Conservation (phyloP, 2,888 invertebrate species). For the Catocala sponsa region DNA sequence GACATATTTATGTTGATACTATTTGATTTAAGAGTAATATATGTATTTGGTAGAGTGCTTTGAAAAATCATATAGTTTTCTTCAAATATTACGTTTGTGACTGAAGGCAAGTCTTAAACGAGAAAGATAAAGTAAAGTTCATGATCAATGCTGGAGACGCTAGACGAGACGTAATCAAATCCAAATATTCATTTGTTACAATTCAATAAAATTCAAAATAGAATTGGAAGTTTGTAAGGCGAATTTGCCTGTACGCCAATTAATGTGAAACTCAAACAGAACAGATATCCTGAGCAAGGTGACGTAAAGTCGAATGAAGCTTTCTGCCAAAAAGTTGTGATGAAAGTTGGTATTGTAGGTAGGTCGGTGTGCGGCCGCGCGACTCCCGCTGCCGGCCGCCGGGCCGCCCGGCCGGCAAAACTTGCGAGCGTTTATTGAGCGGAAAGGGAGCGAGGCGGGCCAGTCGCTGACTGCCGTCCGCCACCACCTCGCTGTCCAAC, state of each 20-base stretch:
- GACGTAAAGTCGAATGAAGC: constrained; percentile 55
- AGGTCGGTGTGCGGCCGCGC: constrained; percentile 46
- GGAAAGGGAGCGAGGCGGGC: constrained; percentile 58
- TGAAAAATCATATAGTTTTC: no score
- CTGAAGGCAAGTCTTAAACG: no score
- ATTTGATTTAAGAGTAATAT: no score
- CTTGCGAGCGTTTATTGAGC: constrained; percentile 67
- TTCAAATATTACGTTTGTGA: no score
- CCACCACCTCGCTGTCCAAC: constrained; percentile 57
- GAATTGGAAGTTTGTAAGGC: constrained; percentile 27
- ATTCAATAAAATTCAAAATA: constrained; percentile 33
- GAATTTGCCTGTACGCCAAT: constrained; percentile 40
- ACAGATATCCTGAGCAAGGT: constrained; percentile 44
- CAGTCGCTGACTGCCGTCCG: constrained; percentile 40
- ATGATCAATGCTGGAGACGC: no score
- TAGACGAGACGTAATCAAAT: background rate
- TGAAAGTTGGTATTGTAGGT: constrained; percentile 63
- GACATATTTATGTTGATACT: no score
- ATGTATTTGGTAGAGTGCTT: no score
- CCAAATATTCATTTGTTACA: constrained; percentile 14
- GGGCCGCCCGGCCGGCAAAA: constrained; percentile 49
- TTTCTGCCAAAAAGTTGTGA: constrained; percentile 65
- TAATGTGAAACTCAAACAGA: constrained; percentile 43
- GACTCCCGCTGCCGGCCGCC: constrained; percentile 46
- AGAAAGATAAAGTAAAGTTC: no score